These are phyloP conservation scores for Saccopteryx bilineata DNA, from an alignment of 2,113 vertebrate genomes.

Conservation along the genomic window DNA sequence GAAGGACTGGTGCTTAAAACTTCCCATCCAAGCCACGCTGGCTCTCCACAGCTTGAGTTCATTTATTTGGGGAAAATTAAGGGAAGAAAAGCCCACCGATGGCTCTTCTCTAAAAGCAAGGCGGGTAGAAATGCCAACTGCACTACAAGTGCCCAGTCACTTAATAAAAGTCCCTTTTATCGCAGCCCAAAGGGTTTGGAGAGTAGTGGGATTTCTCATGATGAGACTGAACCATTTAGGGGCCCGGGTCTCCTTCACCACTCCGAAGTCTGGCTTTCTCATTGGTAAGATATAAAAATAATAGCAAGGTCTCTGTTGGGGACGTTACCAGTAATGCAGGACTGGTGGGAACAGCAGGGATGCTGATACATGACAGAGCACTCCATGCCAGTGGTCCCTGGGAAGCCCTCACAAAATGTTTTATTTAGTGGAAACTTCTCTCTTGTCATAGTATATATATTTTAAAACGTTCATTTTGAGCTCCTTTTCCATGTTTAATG, in stretches of 20 bases:
- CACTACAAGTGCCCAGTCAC: background rate
- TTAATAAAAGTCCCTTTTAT: background rate
- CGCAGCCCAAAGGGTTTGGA: background rate
- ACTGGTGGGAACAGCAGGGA: background rate
- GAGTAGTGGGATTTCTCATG: background rate
- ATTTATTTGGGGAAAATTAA: background rate
- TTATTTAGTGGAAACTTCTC: background rate
- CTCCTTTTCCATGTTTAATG: background rate
- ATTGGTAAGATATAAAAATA: background rate
- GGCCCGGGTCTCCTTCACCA: background rate
- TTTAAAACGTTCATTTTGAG: background rate
- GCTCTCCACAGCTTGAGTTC: background rate
- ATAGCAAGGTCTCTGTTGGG: fast-evolving
- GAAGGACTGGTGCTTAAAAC: background rate
- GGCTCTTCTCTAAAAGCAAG: background rate
- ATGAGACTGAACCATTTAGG: background rate
- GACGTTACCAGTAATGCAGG: background rate
- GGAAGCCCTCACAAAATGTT: background rate
- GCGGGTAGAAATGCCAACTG: background rate
- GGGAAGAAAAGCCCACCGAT: background rate
- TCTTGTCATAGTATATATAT: background rate
- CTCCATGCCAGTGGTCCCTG: too few relatives aligned
- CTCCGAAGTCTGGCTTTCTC: background rate
- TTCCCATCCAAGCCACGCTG: background rate
- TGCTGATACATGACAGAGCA: background rate